Conservation (phyloP, 2,113 vertebrate genomes). For the Takifugu bimaculatus region DNA sequence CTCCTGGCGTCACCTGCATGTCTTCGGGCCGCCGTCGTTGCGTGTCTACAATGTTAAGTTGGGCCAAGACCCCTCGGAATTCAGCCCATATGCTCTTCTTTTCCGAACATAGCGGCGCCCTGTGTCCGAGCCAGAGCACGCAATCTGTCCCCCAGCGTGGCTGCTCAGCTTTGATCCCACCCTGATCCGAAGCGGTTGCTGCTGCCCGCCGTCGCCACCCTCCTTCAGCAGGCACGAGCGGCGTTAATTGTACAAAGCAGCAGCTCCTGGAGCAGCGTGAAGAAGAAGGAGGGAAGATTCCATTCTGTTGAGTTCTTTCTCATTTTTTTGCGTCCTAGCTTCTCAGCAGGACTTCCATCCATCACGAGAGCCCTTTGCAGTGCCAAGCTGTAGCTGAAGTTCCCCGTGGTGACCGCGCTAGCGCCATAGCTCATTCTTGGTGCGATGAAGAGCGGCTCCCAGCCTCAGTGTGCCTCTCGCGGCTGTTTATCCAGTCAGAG, state of each 20-base stretch:
- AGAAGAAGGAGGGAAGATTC: not conserved
- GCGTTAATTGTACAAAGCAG: not conserved
- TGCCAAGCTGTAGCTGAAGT: too few relatives aligned
- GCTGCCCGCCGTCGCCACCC: conserved; percentile 5
- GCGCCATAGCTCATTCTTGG: too few relatives aligned
- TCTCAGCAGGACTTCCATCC: conserved; percentile 1
- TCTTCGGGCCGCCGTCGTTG: conserved; percentile 28
- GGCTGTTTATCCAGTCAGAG: conserved; percentile 68
- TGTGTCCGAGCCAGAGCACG: conserved; percentile 60
- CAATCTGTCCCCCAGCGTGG: conserved; percentile 65
- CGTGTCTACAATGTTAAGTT: conserved; percentile 61
- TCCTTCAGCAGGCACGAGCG: not conserved
- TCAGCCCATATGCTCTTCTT: conserved; percentile 69
- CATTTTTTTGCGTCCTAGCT: too few relatives aligned
- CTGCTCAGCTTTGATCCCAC: conserved; percentile 47
- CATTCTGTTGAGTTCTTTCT: too few relatives aligned
- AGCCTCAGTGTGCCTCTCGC: conserved; percentile 67
- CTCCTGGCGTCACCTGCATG: conserved; percentile 62
- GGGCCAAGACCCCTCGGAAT: conserved; percentile 67
- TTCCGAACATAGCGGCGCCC: conserved; percentile 51
- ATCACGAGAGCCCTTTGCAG: conserved; percentile 12
- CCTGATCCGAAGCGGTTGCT: conserved; percentile 48
- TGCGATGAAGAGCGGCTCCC: too few relatives aligned
- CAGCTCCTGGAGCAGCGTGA: conserved; percentile 1
- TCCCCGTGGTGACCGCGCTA: too few relatives aligned